Conservation (phyloP, 2,113 vertebrate genomes). For the Emydocephalus ijimae region DNA sequence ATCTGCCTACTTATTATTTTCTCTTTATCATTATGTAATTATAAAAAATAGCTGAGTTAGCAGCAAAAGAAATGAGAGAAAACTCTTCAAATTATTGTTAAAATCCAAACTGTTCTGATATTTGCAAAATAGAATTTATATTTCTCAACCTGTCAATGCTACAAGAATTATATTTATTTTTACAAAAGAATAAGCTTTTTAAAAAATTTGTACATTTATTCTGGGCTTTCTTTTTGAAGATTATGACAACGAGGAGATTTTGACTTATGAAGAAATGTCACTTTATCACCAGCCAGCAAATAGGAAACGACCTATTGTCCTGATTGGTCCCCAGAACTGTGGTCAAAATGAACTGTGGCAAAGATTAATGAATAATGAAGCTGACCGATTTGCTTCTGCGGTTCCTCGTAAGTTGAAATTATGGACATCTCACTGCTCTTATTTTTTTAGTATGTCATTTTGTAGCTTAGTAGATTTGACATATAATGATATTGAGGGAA, state of each 20-base stretch:
- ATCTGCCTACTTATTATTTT: neutral
- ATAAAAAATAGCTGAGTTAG: neutral
- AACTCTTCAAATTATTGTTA: neutral
- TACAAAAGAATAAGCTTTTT: neutral
- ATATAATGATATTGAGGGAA: neutral
- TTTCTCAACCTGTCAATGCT: neutral
- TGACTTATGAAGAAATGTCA: conserved; percentile 97
- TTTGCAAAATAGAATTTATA: neutral
- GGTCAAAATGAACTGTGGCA: conserved; percentile 90
- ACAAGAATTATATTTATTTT: neutral
- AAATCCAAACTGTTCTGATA: neutral
- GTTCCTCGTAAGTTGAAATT: conserved; percentile 82
- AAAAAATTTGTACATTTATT: neutral
- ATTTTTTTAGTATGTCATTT: neutral
- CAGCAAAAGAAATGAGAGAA: neutral
- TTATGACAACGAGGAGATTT: conserved; percentile 88
- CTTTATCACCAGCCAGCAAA: conserved; percentile 93
- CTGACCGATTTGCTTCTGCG: conserved; percentile 85
- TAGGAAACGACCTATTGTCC: conserved; percentile 86
- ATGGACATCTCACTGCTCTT: neutral
- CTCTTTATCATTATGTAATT: neutral
- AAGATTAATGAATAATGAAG: conserved; percentile 82
- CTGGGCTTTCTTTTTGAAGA: conserved; percentile 68
- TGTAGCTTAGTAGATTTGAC: neutral
- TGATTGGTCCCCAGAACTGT: conserved; percentile 89